Base-by-base conservation (phyloP, 2,113 vertebrate species). In the Plectropomus leopardus region DNA sequence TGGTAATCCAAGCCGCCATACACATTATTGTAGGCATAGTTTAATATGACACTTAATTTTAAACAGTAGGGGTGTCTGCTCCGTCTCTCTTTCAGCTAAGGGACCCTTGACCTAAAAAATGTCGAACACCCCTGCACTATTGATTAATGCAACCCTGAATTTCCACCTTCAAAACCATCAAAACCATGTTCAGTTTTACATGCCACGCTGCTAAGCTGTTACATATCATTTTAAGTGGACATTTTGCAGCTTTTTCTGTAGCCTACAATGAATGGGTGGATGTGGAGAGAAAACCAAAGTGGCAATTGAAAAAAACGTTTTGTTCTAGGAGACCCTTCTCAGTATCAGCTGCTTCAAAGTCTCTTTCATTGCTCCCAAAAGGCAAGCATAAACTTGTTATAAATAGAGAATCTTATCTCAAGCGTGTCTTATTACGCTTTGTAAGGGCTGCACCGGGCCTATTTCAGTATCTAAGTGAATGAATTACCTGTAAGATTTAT, bases 401-500 rank as follows among this genome's bases (percentile, higher is more conserved):
- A 53, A 78, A 76, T 63, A 63, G 45, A 61, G 23, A 61, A 72
- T 64, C 73, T 57, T 64, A 69, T 76, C 65, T 61, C 69, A 44
- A 44, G 60, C 40, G 51, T 60, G 10, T 84, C 79, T 86, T 86
- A 87, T 84, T 73, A 61, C 53, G 70, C 8, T 58, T 50, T 60
- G 53, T 76, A 70, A 76, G 64, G 48, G 64, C 74, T 55, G 77
- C 76, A 30, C 11, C 8, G 42, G 61, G 68, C 59, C 76, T 55
- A 58, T 76, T 87, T 68, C 32, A 30, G 57, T 32, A 78, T 76
- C 45, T 68, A 72, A 76, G 58, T 71, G 63, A 86, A 82, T 75
- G 19, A 82, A 84, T 87, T 78, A 78, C 72, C 63, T 71, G 42
- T 66, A 72, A 45, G 45, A 78, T 81, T 78, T 67, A 83, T 85